Conservation (phyloP, 2,888 invertebrate species). For the Corbicula japonica region DNA sequence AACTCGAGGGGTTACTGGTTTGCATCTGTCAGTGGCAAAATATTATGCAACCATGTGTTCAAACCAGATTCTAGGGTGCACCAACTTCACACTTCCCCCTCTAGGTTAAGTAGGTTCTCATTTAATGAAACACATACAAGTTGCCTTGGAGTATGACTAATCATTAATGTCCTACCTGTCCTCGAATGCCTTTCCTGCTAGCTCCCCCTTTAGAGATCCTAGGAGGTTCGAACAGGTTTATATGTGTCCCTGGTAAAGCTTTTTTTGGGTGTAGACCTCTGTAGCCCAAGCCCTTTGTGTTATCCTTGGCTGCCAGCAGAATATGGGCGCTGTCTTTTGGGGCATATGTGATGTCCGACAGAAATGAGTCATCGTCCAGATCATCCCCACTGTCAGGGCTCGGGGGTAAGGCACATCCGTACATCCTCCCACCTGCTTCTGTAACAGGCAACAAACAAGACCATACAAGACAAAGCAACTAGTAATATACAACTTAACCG, state of each 20-base stretch:
- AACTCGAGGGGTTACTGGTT: too few relatives aligned
- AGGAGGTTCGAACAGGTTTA: constrained; percentile 77
- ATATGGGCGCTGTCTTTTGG: constrained; percentile 89
- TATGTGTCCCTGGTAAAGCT: constrained; percentile 78
- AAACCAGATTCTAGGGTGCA: too few relatives aligned
- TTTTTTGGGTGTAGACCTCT: constrained; percentile 80
- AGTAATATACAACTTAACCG: too few relatives aligned
- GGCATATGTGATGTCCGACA: constrained; percentile 82
- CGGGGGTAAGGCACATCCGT: constrained; percentile 82
- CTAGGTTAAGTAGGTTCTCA: too few relatives aligned
- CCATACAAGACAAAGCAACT: too few relatives aligned
- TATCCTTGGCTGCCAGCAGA: constrained; percentile 91
- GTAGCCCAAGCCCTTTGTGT: constrained; percentile 89
- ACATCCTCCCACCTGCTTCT: constrained; percentile 72
- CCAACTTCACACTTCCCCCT: too few relatives aligned
- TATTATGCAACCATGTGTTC: too few relatives aligned
- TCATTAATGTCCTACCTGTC: constrained; percentile 83
- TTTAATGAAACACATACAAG: too few relatives aligned
- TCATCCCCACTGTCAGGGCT: constrained; percentile 56
- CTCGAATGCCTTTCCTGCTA: constrained; percentile 80
- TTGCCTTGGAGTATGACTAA: too few relatives aligned
- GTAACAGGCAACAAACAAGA: background rate
- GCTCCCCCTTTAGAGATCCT: constrained; percentile 61
- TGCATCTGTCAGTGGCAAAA: too few relatives aligned
- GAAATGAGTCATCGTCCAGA: constrained; percentile 71